Evolutionary conservation across 1,140 invertebrate species (phyloP).

Genomic region (Vanessa tameamea): DNA sequence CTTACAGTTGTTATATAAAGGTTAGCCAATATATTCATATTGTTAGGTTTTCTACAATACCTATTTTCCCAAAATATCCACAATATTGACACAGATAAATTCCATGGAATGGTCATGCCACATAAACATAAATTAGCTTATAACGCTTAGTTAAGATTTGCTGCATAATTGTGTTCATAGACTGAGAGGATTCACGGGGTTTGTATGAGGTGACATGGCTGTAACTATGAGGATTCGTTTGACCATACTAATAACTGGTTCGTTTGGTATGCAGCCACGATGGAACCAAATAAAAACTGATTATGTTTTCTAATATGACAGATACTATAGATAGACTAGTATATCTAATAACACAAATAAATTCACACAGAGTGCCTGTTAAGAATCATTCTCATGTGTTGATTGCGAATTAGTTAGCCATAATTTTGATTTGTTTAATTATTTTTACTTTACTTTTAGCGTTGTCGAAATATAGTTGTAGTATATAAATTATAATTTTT

Average conservation of each 20-base stretch:
- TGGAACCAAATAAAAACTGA: slow-evolving; percentile 14
- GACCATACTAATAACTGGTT: slow-evolving; percentile 32
- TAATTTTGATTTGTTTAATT: slow-evolving; percentile 71
- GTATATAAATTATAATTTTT: slow-evolving; percentile 55
- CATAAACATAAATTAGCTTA: slow-evolving; percentile 77
- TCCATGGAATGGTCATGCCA: slow-evolving; percentile 73
- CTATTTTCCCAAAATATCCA: background rate
- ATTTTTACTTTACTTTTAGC: slow-evolving; percentile 67
- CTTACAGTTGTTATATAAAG: slow-evolving; percentile 1
- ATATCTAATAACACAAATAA: slow-evolving; percentile 67
- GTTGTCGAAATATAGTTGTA: slow-evolving; percentile 73
- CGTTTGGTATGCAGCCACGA: slow-evolving; percentile 2
- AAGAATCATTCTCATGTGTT: slow-evolving; percentile 65
- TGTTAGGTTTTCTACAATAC: slow-evolving; percentile 1
- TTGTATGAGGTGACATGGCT: slow-evolving; percentile 38
- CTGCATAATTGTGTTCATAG: slow-evolving; percentile 80
- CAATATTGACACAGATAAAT: slow-evolving; percentile 51
- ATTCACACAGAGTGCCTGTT: slow-evolving; percentile 79
- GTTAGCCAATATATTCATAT: background rate
- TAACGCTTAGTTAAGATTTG: slow-evolving; percentile 79
- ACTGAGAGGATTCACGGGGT: slow-evolving; percentile 56
- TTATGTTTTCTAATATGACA: slow-evolving; percentile 33
- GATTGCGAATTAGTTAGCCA: slow-evolving; percentile 71
- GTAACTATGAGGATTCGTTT: slow-evolving; percentile 43
- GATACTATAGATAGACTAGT: slow-evolving; percentile 57